Evolutionary conservation across 2,888 invertebrate genomes (phyloP), one percentile per base, ranked within the genome.

Genomic region (Euclidia mi): DNA sequence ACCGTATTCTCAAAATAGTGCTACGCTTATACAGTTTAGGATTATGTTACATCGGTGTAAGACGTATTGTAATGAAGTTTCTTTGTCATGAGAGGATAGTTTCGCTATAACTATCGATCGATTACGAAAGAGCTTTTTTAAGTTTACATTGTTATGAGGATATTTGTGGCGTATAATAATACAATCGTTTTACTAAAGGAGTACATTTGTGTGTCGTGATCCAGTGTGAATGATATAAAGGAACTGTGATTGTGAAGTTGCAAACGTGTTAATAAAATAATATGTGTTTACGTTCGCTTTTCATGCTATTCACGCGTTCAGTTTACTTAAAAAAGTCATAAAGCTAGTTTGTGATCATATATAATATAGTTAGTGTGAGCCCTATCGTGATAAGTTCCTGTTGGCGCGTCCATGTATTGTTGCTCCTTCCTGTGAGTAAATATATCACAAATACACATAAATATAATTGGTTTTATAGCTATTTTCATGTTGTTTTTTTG

Each of bases 351-450:
- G 59, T 74, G 56, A 50, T 65, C 56, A 65, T 56, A 64, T 77
- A 81, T 76, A 75, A 84, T 84, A 82, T 85, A 76, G 82, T 83
- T 82, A 56, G 43, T 81, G 81, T 76, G 71, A 76, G 65, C 71
- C 72, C 71, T 76, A 78, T 78, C 76, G 71, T 74, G 76, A 71
- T 68, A 72, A 68, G 83, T 81, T 77, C 82, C 82, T 77, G 80
- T 84, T 76, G 77, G 77, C 80, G 88, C 90, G 89, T 93, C 94
- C 91, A 95, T 95, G 95, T 94, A 94, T 92, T 95, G 95, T 94
- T 95, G 95, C 83, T 95, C 95, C 64, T 92, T 94, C 79, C 92
- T 95, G 95, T 95, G 81, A 95, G 95, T 95, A 83, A 59, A 11
- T 18, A 25, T 25, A 7, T 25, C 4, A 25, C 4, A 6, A n/a